phyloP scores from a whole-genome alignment of 2,113 vertebrate genomes.

The Sminthopsis crassicaudata region DNA sequence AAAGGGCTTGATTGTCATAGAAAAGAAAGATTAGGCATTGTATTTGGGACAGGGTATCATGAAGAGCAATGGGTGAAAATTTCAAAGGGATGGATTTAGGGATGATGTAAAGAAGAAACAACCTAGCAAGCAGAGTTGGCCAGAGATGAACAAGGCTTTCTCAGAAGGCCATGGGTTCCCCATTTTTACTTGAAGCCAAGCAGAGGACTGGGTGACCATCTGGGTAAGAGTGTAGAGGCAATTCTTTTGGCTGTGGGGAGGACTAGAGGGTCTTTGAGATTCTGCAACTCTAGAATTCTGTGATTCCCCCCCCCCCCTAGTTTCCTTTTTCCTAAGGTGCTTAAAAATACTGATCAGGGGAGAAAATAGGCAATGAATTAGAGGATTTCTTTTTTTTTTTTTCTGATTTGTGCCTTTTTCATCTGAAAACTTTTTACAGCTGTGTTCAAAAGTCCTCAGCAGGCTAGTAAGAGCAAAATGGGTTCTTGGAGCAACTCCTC shows the following conservation, averaged over 20 bases:
- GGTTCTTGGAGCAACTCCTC: background rate
- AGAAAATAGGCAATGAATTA: constrained; percentile 6
- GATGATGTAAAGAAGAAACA: background rate
- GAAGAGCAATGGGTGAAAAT: background rate
- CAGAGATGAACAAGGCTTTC: background rate
- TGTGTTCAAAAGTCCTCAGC: background rate
- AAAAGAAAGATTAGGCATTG: background rate
- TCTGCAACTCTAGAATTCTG: background rate
- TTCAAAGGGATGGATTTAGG: background rate
- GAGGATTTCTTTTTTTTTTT: constrained; percentile 32
- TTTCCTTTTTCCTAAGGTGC: background rate
- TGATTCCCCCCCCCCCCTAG: background rate
- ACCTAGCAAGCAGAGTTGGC: background rate
- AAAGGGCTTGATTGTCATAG: background rate
- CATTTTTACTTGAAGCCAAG: background rate
- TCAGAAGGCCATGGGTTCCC: background rate
- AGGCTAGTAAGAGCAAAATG: background rate
- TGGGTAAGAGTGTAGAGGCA: background rate
- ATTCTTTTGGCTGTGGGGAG: background rate
- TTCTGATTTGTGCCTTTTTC: constrained; percentile 17
- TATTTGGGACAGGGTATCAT: background rate
- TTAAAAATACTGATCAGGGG: background rate
- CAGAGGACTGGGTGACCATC: no score
- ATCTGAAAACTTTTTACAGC: constrained; percentile 7
- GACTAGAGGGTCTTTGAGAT: background rate